Evolutionary conservation across 35 echinoderm and acorn worm species (phyloP), one percentile per base, ranked within the genome.

Genomic region (Stichopus chloronotus): DNA sequence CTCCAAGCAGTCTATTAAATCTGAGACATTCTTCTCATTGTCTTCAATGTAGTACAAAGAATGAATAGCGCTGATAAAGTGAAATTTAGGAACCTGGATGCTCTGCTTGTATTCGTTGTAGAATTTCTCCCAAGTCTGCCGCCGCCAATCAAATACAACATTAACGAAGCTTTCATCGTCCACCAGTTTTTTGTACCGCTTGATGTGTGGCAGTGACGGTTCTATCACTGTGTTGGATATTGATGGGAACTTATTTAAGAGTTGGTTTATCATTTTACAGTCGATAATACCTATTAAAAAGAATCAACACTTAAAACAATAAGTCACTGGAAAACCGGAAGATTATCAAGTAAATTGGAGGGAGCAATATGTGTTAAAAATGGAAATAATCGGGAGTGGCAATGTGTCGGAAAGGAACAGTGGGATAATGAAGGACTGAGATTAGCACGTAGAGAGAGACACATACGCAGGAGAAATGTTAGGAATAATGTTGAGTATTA

Each of bases 11-110:
- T 92, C 88, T 60, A 94, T 90, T n/a, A 96, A 60, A 89, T 92
- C 7, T 19, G 52, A 59, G 24, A 90, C 14, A 22, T 61, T 90
- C 10, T 61, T 25, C 55, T 90, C 72, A 17, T 53, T 43, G 17
- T 96, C 93, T 9, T 88, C 74, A 17, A 65, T 71, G 65, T 96
- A 92, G 55, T 96, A 96, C 12, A 96, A 6, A 12, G 95, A 96
- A 92, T 96, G 95, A 77, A 96, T 90, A 22, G 95, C 88, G 59
- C 93, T 96, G 30, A 96, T 96, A 69, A 96, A 96, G 55, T 96
- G 95, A 60, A 83, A 94, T 25, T 90, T 94, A 9, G 69, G 11
- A 16, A 24, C 6, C 25, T 80, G 56, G 19, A 81, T 86, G 12
- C 8, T 53, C 19, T 52, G 30, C 17, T 93, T 72, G 16, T 72